phyloP scores from a whole-genome alignment of 2,797 vertebrate genomes.

The Dryobates pubescens region DNA sequence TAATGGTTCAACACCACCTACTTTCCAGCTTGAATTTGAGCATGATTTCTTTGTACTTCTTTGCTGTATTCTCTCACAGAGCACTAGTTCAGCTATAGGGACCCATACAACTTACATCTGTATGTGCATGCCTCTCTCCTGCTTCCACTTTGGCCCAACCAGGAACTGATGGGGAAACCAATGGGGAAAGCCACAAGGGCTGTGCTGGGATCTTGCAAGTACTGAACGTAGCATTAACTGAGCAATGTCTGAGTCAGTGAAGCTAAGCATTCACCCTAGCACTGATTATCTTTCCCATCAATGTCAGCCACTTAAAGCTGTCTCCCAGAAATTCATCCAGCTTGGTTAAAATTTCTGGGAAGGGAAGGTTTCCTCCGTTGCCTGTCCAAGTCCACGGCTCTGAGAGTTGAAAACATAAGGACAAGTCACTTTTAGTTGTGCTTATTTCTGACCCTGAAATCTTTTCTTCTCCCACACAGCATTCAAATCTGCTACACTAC shows the following conservation, averaged over 20 bases:
- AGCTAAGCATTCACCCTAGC: conserved; percentile 23
- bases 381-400: conserved; percentile 48
- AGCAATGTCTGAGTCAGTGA: conserved; percentile 55
- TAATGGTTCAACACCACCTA: neutral
- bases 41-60: neutral
- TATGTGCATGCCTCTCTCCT: neutral
- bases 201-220: conserved; percentile 24
- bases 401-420: neutral
- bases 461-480: neutral
- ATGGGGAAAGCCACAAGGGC: conserved; percentile 48
- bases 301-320: conserved; percentile 39
- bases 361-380: conserved; percentile 25
- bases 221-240: conserved; percentile 43
- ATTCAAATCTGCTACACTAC: neutral
- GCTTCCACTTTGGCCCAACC: neutral
- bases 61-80: neutral
- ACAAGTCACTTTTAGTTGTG: neutral
- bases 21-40: neutral
- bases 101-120: neutral
- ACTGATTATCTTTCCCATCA: conserved; percentile 64
- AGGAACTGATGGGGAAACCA: conserved; percentile 32
- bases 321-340: conserved; percentile 52
- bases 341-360: conserved; percentile 68
- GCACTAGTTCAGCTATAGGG: neutral
- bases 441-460: neutral